Conservation (phyloP, 2,113 vertebrate species). For the Seriola dumerili region DNA sequence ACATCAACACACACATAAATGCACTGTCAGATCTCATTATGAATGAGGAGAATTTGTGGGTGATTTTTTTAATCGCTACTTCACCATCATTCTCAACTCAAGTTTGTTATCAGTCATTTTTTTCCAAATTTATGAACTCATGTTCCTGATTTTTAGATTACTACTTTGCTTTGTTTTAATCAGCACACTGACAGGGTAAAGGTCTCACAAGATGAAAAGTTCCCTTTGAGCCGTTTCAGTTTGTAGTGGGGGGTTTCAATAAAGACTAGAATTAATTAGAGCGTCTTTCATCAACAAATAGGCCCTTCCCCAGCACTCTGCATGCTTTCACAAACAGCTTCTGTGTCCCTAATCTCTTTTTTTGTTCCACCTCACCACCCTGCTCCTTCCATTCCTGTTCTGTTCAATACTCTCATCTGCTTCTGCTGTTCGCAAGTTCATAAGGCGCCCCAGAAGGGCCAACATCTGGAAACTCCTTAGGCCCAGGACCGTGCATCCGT, state of each 20-base stretch:
- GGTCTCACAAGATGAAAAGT: constrained; percentile 66
- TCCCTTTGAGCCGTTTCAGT: constrained; percentile 52
- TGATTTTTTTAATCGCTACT: constrained; percentile 1
- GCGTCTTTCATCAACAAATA: constrained; percentile 71
- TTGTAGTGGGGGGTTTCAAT: constrained; percentile 35
- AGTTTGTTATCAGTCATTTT: neutral
- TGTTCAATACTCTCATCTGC: constrained; percentile 63
- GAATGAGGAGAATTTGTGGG: neutral
- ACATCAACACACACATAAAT: constrained; percentile 58
- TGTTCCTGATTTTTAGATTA: constrained; percentile 31
- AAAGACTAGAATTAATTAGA: constrained; percentile 76
- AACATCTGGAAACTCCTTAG: constrained; percentile 79
- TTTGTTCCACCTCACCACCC: constrained; percentile 41
- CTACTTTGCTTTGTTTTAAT: constrained; percentile 34
- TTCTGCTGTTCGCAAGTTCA: constrained; percentile 65
- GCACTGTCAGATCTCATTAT: constrained; percentile 36
- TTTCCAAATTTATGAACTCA: neutral
- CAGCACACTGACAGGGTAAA: constrained; percentile 30
- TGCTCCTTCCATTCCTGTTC: constrained; percentile 58
- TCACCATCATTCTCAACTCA: neutral
- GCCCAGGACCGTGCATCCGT: constrained; percentile 69
- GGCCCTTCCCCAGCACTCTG: constrained; percentile 32
- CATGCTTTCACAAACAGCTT: constrained; percentile 50
- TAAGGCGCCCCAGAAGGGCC: constrained; percentile 64
- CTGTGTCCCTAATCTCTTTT: constrained; percentile 13